Conservation (phyloP, 2,113 vertebrate species). For the Lates calcarifer region DNA sequence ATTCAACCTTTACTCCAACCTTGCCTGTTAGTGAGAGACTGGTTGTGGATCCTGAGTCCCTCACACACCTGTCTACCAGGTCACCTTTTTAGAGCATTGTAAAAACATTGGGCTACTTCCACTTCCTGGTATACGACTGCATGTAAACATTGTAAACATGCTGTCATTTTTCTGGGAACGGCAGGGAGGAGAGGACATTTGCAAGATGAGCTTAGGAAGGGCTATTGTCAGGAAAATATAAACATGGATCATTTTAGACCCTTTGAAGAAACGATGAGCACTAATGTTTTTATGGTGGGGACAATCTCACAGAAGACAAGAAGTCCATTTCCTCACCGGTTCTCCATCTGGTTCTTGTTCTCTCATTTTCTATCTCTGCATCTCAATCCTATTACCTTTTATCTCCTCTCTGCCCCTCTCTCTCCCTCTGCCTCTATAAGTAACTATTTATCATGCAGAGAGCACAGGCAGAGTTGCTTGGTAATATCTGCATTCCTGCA, state of each 20-base stretch:
- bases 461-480: slow-evolving; percentile 2
- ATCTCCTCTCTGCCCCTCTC: not conserved
- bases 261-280: not conserved
- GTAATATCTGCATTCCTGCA: slow-evolving; percentile 46
- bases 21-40: too few relatives aligned
- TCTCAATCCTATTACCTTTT: slow-evolving; percentile 47
- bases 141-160: slow-evolving; percentile 12
- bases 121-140: slow-evolving; percentile 18
- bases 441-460: slow-evolving; percentile 57
- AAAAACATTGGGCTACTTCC: slow-evolving; percentile 18
- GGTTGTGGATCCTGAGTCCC: too few relatives aligned
- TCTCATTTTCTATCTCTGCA: slow-evolving; percentile 34
- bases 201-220: slow-evolving; percentile 10
- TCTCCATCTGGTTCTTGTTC: slow-evolving; percentile 17
- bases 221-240: not conserved
- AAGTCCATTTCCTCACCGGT: slow-evolving; percentile 9
- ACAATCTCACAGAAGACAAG: not conserved
- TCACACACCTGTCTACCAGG: too few relatives aligned
- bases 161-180: not conserved
- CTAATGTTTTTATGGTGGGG: not conserved
- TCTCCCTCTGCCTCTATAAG: slow-evolving; percentile 9
- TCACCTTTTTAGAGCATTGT: not conserved
- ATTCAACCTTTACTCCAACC: too few relatives aligned
- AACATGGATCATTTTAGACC: not conserved
- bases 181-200: not conserved